Evolutionary conservation across 2,888 invertebrate species (phyloP).

Genomic region (Lasioglossum vierecki): DNA sequence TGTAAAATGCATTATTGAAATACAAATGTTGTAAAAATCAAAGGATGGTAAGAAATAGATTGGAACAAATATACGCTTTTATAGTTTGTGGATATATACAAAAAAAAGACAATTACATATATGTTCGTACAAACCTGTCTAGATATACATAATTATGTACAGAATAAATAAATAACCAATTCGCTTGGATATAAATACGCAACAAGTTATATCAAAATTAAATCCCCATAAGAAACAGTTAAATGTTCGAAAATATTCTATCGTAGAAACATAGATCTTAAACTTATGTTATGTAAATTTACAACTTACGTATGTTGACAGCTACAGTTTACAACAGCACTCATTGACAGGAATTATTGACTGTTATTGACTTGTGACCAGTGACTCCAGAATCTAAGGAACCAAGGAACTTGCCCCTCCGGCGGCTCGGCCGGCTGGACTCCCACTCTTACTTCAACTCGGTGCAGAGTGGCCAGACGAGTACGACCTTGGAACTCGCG

Average conservation of each 20-base stretch:
- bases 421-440: no score
- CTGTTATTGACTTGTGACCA: no score
- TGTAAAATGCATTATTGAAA: conserved; percentile 36
- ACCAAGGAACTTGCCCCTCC: no score
- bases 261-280: not conserved
- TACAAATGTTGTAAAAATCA: conserved; percentile 24
- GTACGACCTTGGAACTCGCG: no score
- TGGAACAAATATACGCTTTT: not conserved
- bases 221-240: not conserved
- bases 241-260: not conserved
- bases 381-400: no score
- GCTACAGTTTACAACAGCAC: not conserved
- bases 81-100: not conserved
- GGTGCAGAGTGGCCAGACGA: no score
- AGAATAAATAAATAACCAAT: not conserved
- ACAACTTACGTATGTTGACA: not conserved
- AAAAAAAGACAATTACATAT: not conserved
- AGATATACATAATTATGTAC: not conserved
- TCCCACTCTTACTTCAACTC: no score
- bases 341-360: no score
- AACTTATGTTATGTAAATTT: not conserved
- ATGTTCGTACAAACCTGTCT: not conserved
- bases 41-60: not conserved
- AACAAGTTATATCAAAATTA: not conserved
- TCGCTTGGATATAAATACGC: conserved; percentile 6